Percentiles rank a stretch among this genome's conserved stretches.
These are phyloP conservation scores for Rhea americana DNA, from an alignment of 2,113 vertebrate genomes.

Conservation along the genomic window DNA sequence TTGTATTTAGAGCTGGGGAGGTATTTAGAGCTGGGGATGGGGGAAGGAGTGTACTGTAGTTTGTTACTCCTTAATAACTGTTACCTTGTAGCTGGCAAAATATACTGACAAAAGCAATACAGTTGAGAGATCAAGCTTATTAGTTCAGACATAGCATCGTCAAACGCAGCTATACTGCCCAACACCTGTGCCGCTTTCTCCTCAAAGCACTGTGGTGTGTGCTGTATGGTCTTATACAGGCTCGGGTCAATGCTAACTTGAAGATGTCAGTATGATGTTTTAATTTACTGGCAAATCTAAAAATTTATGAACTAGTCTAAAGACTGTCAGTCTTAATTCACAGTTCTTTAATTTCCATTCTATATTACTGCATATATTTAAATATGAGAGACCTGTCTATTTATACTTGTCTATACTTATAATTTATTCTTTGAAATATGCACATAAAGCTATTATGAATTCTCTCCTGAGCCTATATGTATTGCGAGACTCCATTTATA, in stretches of 20 bases:
- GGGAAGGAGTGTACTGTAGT: not conserved
- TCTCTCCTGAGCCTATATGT: not conserved
- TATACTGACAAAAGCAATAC: not conserved
- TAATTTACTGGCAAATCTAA: not conserved
- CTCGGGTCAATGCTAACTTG: not conserved
- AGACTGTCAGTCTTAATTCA: not conserved
- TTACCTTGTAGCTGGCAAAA: not conserved
- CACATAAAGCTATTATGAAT: not conserved
- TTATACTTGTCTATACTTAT: not conserved
- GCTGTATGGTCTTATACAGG: not conserved
- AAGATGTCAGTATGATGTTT: not conserved
- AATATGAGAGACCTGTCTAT: not conserved
- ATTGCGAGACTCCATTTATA: not conserved
- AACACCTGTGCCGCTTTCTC: not conserved
- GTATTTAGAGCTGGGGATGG: too few species aligned
- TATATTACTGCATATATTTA: not conserved
- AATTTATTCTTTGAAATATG: not conserved
- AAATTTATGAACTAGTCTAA: not conserved
- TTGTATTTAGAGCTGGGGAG: not conserved
- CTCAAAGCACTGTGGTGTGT: not conserved
- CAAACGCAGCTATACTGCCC: not conserved
- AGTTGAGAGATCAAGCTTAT: not conserved
- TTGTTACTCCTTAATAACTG: not conserved
- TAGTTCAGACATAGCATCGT: not conserved
- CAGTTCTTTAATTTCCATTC: not conserved